Evolutionary conservation across 2,888 invertebrate genomes (phyloP).

Genomic region (Diarsia mendica): DNA sequence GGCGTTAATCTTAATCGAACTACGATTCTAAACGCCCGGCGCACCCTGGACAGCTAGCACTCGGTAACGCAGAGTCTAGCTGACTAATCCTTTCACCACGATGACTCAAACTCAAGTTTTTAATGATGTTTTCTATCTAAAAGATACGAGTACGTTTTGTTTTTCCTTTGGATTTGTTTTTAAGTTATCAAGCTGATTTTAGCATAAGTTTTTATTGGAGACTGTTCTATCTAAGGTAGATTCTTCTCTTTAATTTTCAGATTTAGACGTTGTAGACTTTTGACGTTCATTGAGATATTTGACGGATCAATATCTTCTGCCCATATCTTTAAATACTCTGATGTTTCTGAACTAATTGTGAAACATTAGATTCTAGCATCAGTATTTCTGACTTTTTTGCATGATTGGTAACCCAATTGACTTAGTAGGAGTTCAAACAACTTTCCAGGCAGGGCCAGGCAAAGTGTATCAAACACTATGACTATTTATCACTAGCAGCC

Average conservation of each 20-base stretch:
- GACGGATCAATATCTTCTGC: background rate
- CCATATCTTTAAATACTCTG: background rate
- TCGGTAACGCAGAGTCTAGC: too few species aligned
- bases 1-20: too few species aligned
- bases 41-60: too few species aligned
- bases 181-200: background rate
- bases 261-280: background rate
- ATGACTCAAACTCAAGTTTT: too few species aligned
- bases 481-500: background rate
- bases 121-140: background rate
- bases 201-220: background rate
- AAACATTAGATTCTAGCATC: background rate
- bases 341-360: background rate
- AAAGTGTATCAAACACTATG: background rate
- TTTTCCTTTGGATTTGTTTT: background rate
- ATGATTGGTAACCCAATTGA: background rate
- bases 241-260: background rate
- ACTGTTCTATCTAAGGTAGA: background rate
- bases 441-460: too few species aligned
- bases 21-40: too few species aligned
- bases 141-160: rapidly evolving
- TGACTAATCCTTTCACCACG: too few species aligned
- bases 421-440: too few species aligned
- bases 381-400: background rate
- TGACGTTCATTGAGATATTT: background rate